Conservation (phyloP, 2,797 vertebrate genomes). For the Chelmon rostratus region DNA sequence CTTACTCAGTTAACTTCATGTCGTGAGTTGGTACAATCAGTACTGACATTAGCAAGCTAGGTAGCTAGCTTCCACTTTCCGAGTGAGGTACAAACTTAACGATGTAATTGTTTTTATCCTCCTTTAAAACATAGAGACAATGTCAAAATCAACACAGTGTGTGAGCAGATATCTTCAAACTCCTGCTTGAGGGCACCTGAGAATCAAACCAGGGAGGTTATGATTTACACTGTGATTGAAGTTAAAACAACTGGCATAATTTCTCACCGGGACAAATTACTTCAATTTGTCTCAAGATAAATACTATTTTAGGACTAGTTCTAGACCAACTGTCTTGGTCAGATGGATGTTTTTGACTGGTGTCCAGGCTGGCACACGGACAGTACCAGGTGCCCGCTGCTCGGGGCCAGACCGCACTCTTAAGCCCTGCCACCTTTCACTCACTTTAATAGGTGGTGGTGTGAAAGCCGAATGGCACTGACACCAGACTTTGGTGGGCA, state of each 20-base stretch:
- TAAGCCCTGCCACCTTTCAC: constrained; percentile 73
- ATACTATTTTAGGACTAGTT: constrained; percentile 6
- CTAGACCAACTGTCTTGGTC: constrained; percentile 45
- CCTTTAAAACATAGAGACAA: too few relatives aligned
- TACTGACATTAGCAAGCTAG: too few relatives aligned
- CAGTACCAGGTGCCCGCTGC: constrained; percentile 72
- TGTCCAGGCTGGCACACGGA: constrained; percentile 65
- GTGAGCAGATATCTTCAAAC: background rate
- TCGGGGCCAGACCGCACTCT: constrained; percentile 71
- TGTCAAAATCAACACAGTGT: too few relatives aligned
- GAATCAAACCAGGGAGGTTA: background rate
- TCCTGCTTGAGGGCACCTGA: background rate
- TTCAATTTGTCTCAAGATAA: constrained; percentile 11
- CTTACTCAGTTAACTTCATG: too few relatives aligned
- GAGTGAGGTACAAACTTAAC: too few relatives aligned
- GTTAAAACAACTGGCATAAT: background rate
- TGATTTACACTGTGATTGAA: background rate
- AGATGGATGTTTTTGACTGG: constrained; percentile 65
- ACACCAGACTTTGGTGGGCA: constrained; percentile 69
- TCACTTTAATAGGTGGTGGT: constrained; percentile 68
- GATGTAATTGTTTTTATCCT: too few relatives aligned
- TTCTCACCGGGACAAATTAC: background rate
- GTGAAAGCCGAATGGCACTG: constrained; percentile 72
- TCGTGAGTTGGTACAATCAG: too few relatives aligned
- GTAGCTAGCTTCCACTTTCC: too few relatives aligned